Percentiles rank a stretch among this genome's conserved stretches.
phyloP scores from a whole-genome alignment of 2,888 invertebrate species.

The Nemotelus pantherinus region DNA sequence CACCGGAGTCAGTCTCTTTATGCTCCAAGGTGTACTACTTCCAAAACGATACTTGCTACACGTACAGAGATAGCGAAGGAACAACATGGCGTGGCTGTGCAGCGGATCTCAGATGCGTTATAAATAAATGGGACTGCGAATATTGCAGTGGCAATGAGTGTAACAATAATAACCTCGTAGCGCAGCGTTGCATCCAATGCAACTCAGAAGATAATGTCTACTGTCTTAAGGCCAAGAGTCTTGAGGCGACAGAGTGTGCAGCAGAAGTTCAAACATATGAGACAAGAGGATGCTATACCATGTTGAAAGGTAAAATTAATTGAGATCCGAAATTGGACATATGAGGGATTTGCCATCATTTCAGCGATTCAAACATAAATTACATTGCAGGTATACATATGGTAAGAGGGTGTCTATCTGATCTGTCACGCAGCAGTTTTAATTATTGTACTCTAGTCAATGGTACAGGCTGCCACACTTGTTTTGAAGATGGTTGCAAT shows the following conservation, averaged over 20 bases:
- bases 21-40: background rate
- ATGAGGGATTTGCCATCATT: background rate
- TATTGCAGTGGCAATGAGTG: slow-evolving; percentile 31
- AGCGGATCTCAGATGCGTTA: slow-evolving; percentile 16
- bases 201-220: background rate
- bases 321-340: background rate
- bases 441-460: background rate
- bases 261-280: slow-evolving; percentile 17
- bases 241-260: background rate
- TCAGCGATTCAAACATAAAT: background rate
- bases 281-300: slow-evolving; percentile 28
- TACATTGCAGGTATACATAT: background rate
- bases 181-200: slow-evolving; percentile 37
- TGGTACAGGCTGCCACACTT: background rate
- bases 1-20: background rate
- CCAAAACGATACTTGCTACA: slow-evolving; percentile 33
- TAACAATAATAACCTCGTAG: slow-evolving; percentile 11
- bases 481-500: background rate
- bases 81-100: slow-evolving; percentile 39
- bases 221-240: background rate
- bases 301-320: slow-evolving; percentile 3
- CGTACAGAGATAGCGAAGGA: background rate
- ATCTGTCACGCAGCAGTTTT: background rate
- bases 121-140: slow-evolving; percentile 3
- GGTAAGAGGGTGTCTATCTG: background rate